Evolutionary conservation across 1,140 invertebrate genomes (phyloP), one percentile per base, ranked within the genome.

Genomic region (Scylla paramamosain): DNA sequence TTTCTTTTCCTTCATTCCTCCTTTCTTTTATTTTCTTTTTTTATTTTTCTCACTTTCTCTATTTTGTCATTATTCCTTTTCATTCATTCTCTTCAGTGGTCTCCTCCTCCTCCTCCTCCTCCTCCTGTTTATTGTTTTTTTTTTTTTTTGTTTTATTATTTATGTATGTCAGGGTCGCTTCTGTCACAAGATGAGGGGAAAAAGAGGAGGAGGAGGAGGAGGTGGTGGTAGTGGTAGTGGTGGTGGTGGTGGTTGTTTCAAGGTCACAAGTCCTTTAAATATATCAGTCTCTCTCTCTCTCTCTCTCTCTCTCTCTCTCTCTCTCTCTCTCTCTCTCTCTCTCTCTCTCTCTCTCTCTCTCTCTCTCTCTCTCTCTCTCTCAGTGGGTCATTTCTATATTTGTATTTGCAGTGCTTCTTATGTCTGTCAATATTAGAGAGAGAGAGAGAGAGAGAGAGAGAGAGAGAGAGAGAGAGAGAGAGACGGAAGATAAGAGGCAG

Each of bases 301-400:
- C 31, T 88, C 90, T 46, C 84, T 92, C 46, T 45, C 46, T 29
- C 29, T 29, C 46, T 39, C 84, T 90, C 52, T 90, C 87, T 83
- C 59, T 77, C 59, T 82, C 83, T 48, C 39, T 39, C 92, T 52
- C 31, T 82, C 93, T 90, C 87, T 46, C 87, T 32, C 48, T 94
- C 31, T 82, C 59, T 59, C 48, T 82, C 48, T 46, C n/a, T 89
- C 87, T 90, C 87, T 39, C 29, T 90, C 3, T 77, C 86, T 86
- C 82, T 83, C 67, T 77, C 52, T 93, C 67, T 28, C 91, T 82
- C 91, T 67, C 52, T 59, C 91, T 82, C 59, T 82, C 91, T 82
- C 91, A n/a, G n/a, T n/a, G n/a, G 39, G 39, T 39, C 39, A 39
- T 39, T 39, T 91, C 89, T 48, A 45, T 91, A 45, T 10, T 48